A percentile compares a stretch with the other conserved stretches of the same genome.
These are phyloP conservation scores for Dinoponera quadriceps DNA, from an alignment of 1,140 invertebrate species.

Conservation along the genomic window DNA sequence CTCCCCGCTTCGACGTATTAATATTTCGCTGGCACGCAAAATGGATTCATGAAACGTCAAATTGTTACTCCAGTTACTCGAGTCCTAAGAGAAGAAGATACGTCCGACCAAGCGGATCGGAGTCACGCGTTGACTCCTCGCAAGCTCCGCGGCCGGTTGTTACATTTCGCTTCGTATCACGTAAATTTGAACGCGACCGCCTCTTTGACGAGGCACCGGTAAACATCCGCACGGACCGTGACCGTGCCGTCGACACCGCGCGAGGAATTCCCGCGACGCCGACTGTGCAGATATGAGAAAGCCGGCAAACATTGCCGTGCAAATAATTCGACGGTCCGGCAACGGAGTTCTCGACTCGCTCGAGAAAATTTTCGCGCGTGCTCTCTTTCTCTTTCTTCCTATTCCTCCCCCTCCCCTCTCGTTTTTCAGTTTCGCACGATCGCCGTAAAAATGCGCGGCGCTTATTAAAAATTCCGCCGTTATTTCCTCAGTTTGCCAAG, in stretches of 20 bases:
- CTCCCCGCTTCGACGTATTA: too few relatives aligned
- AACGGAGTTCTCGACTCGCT: constrained; percentile 24
- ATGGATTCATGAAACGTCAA: too few relatives aligned
- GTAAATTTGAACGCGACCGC: not conserved
- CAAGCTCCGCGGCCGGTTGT: not conserved
- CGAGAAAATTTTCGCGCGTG: constrained; percentile 52
- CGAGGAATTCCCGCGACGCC: constrained; percentile 15
- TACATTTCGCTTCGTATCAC: not conserved
- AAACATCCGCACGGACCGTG: constrained; percentile 9
- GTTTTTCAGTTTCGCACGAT: constrained; percentile 25
- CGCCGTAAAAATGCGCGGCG: constrained; percentile 52
- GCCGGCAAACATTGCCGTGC: constrained; percentile 36
- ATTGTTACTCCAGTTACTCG: not conserved
- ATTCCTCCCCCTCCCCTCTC: too few relatives aligned
- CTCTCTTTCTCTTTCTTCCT: too few relatives aligned
- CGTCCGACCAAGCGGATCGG: too few relatives aligned
- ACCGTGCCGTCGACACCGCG: not conserved
- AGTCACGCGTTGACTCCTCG: not conserved
- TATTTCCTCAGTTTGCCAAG: constrained; percentile 62
- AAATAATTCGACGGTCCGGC: constrained; percentile 61
- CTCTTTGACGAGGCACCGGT: constrained; percentile 46
- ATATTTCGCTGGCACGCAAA: too few relatives aligned
- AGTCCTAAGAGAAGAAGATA: not conserved
- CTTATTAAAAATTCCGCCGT: constrained; percentile 78
- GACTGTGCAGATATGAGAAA: constrained; percentile 42